Base-by-base conservation (phyloP, 2,888 invertebrate species). In the Ornithoptera alexandrae region DNA sequence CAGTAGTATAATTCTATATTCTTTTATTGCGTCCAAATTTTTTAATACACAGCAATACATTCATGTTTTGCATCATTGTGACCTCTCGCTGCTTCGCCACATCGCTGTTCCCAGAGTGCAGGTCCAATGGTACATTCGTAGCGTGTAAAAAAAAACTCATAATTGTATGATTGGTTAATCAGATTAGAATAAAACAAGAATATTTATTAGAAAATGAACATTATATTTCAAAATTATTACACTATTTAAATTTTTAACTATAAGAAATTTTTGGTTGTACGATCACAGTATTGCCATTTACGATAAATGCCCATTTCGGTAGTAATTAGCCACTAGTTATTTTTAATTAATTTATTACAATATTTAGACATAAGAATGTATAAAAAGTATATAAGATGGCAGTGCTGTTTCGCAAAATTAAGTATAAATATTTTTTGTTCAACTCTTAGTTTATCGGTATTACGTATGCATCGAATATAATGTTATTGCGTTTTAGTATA, bases 261-360 rank as follows among this genome's bases (percentile, higher is more conserved):
- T 73, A 75, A 76, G 73, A 77, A 73, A 10, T 72, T 77, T 83
- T 84, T 88, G 86, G 86, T 81, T 81, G 79, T 78, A 78, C 80
- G 79, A 88, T 87, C 87, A 88, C 88, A 88, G 87, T 78, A 74
- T 70, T 76, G 77, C 77, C 84, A 82, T 85, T 82, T 83, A 85
- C 77, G 83, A 74, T 71, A 72, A 71, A 71, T 67, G 66, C 65
- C 70, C 59, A 50, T 61, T 68, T 67, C 46, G 42, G 42, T 67
- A 66, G 65, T 39, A 42, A 36, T 62, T 64, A 62, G 67, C 30
- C 20, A 24, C n/a, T 10, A 22, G 53, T 24, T 12, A 12, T n/a
- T 58, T 22, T 50, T 22, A 62, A 60, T 18, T 36, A n/a, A 24
- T 17, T 30, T 36, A n/a, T 36, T 60, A 60, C 36, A 61, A 36